A percentile compares a stretch with the other conserved stretches of the same genome.
phyloP scores from a whole-genome alignment of 2,888 invertebrate species.

The Epinotia nisella region DNA sequence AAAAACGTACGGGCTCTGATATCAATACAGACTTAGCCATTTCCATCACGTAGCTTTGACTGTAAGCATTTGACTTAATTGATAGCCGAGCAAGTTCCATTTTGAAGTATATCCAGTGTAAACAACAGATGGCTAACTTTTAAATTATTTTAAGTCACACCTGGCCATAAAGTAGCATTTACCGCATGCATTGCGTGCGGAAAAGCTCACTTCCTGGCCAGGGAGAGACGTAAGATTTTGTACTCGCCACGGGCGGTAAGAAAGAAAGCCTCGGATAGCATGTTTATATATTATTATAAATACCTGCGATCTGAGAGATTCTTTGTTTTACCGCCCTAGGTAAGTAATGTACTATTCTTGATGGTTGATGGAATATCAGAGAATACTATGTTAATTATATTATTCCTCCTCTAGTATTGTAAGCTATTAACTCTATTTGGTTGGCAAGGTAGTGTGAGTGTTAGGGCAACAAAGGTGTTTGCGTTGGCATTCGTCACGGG shows the following conservation, averaged over 20 bases:
- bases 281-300: too few relatives aligned
- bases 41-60: background rate
- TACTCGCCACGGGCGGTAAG: too few relatives aligned
- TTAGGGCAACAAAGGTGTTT: slow-evolving; percentile 80
- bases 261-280: too few relatives aligned
- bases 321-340: too few relatives aligned
- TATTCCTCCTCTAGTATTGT: background rate
- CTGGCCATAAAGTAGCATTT: too few relatives aligned
- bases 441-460: slow-evolving; percentile 65
- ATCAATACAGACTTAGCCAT: background rate
- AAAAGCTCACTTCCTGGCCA: too few relatives aligned
- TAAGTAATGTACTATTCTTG: too few relatives aligned
- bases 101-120: background rate
- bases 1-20: background rate
- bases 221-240: too few relatives aligned
- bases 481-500: slow-evolving; percentile 82
- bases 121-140: background rate
- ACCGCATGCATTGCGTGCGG: too few relatives aligned
- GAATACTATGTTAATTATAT: background rate
- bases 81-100: background rate
- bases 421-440: slow-evolving; percentile 45
- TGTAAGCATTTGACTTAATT: background rate
- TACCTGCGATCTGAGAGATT: too few relatives aligned
- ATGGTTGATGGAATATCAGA: background rate
- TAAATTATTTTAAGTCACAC: too few relatives aligned